phyloP scores from a whole-genome alignment of 2,113 vertebrate species.

The Anguilla rostrata region DNA sequence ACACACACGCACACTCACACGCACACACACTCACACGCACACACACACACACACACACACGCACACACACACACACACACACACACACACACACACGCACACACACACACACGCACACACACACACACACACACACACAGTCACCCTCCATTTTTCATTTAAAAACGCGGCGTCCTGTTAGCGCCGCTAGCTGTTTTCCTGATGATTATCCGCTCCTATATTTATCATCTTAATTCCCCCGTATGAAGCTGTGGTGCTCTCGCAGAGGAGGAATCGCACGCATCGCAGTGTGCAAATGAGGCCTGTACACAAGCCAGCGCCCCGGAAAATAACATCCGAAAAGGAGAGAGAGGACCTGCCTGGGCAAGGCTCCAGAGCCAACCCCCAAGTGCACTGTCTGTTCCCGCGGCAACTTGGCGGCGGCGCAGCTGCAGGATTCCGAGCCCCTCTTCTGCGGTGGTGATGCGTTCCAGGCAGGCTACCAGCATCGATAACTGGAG shows the following conservation, averaged over 20 bases:
- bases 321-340: neutral
- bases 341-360: neutral
- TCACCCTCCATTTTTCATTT: neutral
- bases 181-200: neutral
- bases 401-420: neutral
- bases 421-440: neutral
- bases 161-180: neutral
- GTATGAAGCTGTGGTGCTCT: neutral
- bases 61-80: neutral
- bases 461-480: neutral
- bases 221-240: neutral
- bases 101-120: no score
- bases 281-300: neutral
- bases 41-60: slow-evolving; percentile 17
- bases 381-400: neutral
- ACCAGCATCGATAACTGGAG: neutral
- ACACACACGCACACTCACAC: neutral
- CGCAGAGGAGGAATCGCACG: neutral
- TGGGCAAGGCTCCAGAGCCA: slow-evolving; percentile 1
- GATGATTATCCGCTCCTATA: slow-evolving; percentile 5
- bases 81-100: slow-evolving; percentile 20
- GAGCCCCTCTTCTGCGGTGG: neutral
- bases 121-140: no score
- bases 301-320: neutral
- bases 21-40: neutral